A percentile compares a stretch with the other conserved stretches of the same genome.
Conservation (phyloP, 2,888 invertebrate species). For the Meteorus cinctellus region DNA sequence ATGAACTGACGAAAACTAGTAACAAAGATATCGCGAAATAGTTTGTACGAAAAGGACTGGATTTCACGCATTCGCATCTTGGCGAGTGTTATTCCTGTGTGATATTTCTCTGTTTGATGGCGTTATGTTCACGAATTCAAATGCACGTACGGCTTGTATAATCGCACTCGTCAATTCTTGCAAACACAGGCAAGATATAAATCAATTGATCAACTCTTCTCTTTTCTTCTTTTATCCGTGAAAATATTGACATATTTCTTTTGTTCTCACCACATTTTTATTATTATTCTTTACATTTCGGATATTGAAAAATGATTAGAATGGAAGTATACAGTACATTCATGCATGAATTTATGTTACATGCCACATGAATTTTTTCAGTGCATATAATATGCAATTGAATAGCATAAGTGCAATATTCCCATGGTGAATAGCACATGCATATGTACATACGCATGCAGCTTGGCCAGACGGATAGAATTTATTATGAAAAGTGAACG, state of each 20-base stretch:
- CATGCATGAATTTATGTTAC: neutral
- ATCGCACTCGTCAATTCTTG: conserved; percentile 18
- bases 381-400: neutral
- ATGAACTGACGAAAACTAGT: neutral
- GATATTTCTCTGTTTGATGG: conserved; percentile 35
- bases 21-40: conserved; percentile 1
- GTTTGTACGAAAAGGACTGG: neutral
- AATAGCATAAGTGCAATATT: conserved; percentile 26
- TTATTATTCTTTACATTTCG: neutral
- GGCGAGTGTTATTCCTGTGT: conserved; percentile 13
- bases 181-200: conserved; percentile 11
- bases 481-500: conserved; percentile 15
- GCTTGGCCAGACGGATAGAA: conserved; percentile 28
- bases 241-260: conserved; percentile 13
- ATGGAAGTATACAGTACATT: neutral
- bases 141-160: conserved; percentile 6
- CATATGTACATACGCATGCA: conserved; percentile 5
- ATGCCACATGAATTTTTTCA: neutral
- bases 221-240: neutral
- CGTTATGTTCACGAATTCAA: conserved; percentile 24
- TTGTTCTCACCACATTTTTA: neutral
- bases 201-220: conserved; percentile 3
- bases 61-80: conserved; percentile 1
- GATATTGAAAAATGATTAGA: neutral
- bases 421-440: conserved; percentile 28